Percentiles rank a stretch among this genome's conserved stretches.
Conservation (phyloP, 2,113 vertebrate species). For the Penelope pileata region DNA sequence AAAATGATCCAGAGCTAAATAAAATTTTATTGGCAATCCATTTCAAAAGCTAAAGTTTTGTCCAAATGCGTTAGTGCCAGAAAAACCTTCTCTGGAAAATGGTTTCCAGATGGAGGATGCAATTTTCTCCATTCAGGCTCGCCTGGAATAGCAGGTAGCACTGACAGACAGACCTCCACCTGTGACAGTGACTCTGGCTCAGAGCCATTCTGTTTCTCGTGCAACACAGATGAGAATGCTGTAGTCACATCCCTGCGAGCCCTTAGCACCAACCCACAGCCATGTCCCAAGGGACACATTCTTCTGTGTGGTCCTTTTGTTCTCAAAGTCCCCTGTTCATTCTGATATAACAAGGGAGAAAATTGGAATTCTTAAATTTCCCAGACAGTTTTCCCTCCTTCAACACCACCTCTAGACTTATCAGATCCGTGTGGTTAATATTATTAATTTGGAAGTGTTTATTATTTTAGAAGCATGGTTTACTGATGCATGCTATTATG, state of each 20-base stretch:
- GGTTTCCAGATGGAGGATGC: background rate
- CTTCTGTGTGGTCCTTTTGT: background rate
- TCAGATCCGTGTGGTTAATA: background rate
- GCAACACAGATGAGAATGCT: background rate
- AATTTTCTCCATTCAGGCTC: background rate
- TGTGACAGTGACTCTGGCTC: background rate
- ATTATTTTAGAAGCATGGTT: background rate
- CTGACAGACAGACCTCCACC: background rate
- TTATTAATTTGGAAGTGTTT: background rate
- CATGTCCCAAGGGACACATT: background rate
- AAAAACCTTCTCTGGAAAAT: background rate
- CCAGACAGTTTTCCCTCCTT: background rate
- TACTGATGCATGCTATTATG: background rate
- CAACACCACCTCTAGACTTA: background rate
- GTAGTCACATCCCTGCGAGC: background rate
- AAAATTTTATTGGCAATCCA: background rate
- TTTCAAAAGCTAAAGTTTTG: background rate
- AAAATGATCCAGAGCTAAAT: background rate
- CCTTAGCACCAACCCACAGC: background rate
- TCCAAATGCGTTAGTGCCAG: background rate
- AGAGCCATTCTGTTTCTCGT: background rate
- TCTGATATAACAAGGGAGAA: background rate
- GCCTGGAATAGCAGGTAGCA: background rate
- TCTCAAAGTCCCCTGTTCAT: background rate
- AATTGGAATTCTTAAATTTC: background rate